Conservation (phyloP, 2,888 invertebrate genomes). For the Eumacrocentrus americanus region DNA sequence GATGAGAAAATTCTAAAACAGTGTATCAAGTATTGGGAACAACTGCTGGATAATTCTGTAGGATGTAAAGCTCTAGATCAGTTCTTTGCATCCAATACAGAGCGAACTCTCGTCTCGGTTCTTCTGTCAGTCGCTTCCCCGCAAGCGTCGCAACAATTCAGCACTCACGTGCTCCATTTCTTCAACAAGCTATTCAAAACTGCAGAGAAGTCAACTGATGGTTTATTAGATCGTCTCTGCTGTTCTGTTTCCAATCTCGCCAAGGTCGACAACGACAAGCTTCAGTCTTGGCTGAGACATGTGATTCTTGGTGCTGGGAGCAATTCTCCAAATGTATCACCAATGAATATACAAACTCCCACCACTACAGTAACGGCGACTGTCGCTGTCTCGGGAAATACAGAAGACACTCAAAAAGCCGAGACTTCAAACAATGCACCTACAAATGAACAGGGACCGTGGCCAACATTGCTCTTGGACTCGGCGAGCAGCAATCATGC, state of each 20-base stretch:
- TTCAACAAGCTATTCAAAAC: constrained; percentile 76
- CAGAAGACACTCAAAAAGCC: constrained; percentile 45
- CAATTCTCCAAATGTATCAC: constrained; percentile 60
- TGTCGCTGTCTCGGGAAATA: constrained; percentile 35
- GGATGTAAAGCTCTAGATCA: constrained; percentile 83
- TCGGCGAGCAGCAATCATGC: constrained; percentile 43
- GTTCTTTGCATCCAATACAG: constrained; percentile 74
- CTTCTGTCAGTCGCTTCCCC: constrained; percentile 82
- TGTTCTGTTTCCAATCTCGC: constrained; percentile 72
- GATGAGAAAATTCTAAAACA: constrained; percentile 71
- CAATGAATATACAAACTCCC: constrained; percentile 65
- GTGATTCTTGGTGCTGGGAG: constrained; percentile 68
- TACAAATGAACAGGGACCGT: constrained; percentile 43
- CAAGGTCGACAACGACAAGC: constrained; percentile 67
- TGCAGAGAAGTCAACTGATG: constrained; percentile 60
- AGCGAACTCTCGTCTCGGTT: constrained; percentile 76
- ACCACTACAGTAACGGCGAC: constrained; percentile 39
- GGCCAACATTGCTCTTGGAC: constrained; percentile 48
- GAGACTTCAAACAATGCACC: constrained; percentile 46
- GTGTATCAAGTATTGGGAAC: constrained; percentile 85
- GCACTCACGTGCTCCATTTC: constrained; percentile 79
- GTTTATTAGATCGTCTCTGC: constrained; percentile 72
- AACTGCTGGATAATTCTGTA: constrained; percentile 79
- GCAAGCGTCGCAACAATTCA: constrained; percentile 73
- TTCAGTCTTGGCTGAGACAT: constrained; percentile 72